Evolutionary conservation across 2,797 vertebrate genomes (phyloP).

Genomic region (Caiman crocodilus): DNA sequence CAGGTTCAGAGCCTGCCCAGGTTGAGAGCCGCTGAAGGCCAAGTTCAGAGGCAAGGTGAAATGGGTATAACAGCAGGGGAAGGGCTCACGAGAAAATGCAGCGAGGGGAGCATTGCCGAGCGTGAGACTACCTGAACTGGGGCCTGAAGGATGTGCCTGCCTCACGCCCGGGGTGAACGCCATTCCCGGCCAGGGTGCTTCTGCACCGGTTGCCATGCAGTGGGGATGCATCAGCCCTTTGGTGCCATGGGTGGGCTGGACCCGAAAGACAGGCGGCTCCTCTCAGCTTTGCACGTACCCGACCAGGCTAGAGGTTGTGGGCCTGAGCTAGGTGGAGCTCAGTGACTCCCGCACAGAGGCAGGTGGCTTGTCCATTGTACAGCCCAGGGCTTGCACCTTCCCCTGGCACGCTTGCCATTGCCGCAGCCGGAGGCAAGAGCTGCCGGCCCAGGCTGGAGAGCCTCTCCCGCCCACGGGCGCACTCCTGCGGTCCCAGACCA

Average conservation of each 20-base stretch:
- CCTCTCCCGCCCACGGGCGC: no score
- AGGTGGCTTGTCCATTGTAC: no score
- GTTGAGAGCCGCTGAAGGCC: neutral
- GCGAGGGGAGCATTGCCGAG: neutral
- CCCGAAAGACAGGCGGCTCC: neutral
- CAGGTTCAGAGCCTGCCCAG: neutral
- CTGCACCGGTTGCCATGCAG: neutral
- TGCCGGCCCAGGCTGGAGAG: neutral
- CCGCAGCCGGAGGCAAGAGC: neutral
- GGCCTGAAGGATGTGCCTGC: neutral
- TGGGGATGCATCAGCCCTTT: neutral
- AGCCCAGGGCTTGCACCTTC: neutral
- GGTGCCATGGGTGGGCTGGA: neutral
- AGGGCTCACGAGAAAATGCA: neutral
- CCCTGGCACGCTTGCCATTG: neutral
- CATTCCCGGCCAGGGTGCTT: neutral
- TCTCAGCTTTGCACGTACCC: neutral
- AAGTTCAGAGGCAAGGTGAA: neutral
- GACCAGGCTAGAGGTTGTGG: neutral
- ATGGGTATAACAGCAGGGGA: neutral
- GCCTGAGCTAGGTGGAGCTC: no score
- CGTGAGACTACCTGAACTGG: neutral
- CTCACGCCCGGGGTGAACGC: neutral
- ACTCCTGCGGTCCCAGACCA: no score
- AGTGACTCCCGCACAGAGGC: no score